Conservation (phyloP, 2,797 vertebrate species). For the Enteromius unitaeniatus region DNA sequence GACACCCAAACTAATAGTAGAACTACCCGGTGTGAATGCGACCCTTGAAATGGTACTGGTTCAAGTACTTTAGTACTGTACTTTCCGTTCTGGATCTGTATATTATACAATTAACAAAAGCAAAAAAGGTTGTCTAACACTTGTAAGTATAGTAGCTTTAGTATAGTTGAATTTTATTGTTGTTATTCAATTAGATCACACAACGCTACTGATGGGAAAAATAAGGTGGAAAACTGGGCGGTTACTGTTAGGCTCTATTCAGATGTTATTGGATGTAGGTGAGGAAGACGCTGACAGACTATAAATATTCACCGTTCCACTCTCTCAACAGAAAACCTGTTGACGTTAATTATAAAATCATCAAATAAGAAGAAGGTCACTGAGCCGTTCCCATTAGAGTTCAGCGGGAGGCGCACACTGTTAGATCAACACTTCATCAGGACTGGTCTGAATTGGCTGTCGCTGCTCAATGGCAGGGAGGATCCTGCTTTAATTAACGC, state of each 20-base stretch:
- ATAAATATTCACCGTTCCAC: constrained; percentile 30
- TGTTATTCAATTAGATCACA: neutral
- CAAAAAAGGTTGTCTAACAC: no score
- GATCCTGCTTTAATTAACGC: constrained; percentile 85
- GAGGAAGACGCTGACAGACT: constrained; percentile 74
- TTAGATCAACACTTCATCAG: constrained; percentile 22
- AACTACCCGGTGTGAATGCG: no score
- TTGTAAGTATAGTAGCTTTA: no score
- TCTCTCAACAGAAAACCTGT: constrained; percentile 40
- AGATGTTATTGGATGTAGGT: constrained; percentile 64
- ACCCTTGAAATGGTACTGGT: no score
- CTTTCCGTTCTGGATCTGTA: no score
- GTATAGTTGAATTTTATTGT: no score
- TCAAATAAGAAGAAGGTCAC: constrained; percentile 19
- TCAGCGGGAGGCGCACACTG: constrained; percentile 12
- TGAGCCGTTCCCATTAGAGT: constrained; percentile 30
- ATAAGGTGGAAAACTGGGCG: neutral
- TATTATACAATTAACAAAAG: no score
- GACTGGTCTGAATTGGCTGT: neutral
- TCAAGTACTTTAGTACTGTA: no score
- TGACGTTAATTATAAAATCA: constrained; percentile 54
- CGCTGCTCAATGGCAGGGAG: constrained; percentile 73
- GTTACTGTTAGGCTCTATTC: neutral
- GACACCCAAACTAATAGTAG: no score
- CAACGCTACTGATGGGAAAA: neutral